A percentile compares a stretch with the other conserved stretches of the same genome.
Conservation (phyloP, 2,888 invertebrate genomes). For the Tortricodes alternella region DNA sequence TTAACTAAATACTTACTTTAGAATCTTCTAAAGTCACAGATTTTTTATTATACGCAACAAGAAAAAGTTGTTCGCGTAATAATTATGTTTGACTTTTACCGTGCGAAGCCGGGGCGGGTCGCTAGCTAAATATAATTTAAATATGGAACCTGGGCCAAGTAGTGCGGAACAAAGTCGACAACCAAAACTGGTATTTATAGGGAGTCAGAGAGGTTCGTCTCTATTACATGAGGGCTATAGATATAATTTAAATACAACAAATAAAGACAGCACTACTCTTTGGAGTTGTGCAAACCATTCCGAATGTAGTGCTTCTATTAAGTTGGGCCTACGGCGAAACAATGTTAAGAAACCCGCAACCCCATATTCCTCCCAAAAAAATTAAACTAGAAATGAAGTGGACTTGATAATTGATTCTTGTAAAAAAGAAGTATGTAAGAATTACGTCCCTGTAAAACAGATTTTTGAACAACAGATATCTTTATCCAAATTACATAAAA, state of each 20-base stretch:
- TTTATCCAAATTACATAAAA: background rate
- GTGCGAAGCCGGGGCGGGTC: too few species aligned
- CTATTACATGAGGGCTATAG: background rate
- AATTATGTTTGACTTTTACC: too few species aligned
- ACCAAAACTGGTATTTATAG: too few species aligned
- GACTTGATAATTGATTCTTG: slow-evolving; percentile 9
- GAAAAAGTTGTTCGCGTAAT: too few species aligned
- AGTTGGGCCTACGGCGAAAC: background rate
- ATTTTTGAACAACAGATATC: slow-evolving; percentile 6
- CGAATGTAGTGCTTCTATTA: slow-evolving; percentile 1
- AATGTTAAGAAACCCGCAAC: background rate
- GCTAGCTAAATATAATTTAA: background rate
- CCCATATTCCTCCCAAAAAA: background rate
- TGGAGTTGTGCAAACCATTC: slow-evolving; percentile 9
- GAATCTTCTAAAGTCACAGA: too few species aligned
- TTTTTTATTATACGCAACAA: too few species aligned
- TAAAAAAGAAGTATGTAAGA: slow-evolving; percentile 10
- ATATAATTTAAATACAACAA: background rate
- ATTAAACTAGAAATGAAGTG: background rate
- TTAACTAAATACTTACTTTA: too few species aligned
- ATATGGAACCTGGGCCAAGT: background rate
- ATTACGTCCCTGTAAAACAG: slow-evolving; percentile 5
- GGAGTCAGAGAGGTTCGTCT: background rate
- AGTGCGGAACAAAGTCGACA: background rate
- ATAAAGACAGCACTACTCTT: slow-evolving; percentile 3